Evolutionary conservation across 2,888 invertebrate species (phyloP).

Genomic region (Lissonota sp.): DNA sequence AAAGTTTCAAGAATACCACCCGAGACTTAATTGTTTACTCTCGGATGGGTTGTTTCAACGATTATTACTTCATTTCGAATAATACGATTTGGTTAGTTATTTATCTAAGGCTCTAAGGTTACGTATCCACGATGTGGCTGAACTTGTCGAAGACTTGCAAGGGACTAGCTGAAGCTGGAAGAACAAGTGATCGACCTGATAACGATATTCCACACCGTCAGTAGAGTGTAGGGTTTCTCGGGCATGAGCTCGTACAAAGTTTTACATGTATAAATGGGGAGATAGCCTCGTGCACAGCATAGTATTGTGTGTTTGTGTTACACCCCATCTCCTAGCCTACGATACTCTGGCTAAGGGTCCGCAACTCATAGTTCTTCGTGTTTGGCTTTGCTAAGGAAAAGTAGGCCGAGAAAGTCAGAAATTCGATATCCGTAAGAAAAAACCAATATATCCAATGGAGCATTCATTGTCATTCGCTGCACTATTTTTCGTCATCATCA

Average conservation of each 20-base stretch:
- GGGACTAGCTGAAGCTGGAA: too few species aligned
- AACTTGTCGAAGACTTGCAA: neutral
- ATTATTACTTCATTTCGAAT: conserved; percentile 33
- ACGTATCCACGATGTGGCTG: too few species aligned
- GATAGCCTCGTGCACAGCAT: neutral
- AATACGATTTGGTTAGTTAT: neutral
- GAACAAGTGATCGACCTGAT: too few species aligned
- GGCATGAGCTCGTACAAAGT: neutral
- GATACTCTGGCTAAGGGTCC: conserved; percentile 10
- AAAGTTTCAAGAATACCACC: conserved; percentile 31
- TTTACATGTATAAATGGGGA: neutral
- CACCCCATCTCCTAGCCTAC: conserved; percentile 37
- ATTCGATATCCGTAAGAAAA: too few species aligned
- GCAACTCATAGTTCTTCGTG: conserved; percentile 13
- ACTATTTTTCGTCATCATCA: neutral
- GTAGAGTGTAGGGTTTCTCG: conserved; percentile 20
- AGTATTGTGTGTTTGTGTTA: conserved; percentile 8
- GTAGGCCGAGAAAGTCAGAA: conserved; percentile 40
- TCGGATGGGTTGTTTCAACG: conserved; percentile 5
- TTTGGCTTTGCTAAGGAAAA: conserved; percentile 50
- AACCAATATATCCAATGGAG: too few species aligned
- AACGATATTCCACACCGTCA: conserved; percentile 10
- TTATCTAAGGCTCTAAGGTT: too few species aligned
- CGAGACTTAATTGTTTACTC: conserved; percentile 52
- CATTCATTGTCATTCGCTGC: neutral